These are phyloP conservation scores for Oreamnos americanus DNA, from an alignment of 2,113 vertebrate species.

Conservation along the genomic window DNA sequence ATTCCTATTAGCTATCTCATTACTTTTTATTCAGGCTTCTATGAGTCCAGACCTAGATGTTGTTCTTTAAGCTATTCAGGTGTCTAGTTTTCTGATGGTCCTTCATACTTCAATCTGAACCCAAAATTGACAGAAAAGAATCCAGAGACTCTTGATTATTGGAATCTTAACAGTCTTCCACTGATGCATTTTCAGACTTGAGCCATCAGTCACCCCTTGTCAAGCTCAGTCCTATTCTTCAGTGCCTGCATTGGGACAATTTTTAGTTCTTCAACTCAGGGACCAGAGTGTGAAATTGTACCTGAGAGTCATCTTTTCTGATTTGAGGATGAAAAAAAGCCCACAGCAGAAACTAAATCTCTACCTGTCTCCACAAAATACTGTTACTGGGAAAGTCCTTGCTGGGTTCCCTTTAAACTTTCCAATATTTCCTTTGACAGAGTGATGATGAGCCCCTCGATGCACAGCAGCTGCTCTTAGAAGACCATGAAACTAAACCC, in stretches of 20 bases:
- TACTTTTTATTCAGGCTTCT: background rate
- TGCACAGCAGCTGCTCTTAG: background rate
- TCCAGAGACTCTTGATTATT: background rate
- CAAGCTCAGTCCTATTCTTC: background rate
- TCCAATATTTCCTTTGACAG: background rate
- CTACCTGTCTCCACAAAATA: background rate
- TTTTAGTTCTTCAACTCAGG: background rate
- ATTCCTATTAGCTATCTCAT: background rate
- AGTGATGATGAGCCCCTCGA: background rate
- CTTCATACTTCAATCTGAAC: background rate
- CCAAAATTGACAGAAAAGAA: background rate
- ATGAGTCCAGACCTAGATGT: background rate
- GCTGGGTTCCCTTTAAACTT: background rate
- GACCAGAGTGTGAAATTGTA: background rate
- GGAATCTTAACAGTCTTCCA: background rate
- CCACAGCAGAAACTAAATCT: background rate
- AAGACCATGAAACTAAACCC: background rate
- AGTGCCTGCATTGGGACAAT: too few species aligned
- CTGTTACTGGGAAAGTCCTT: background rate
- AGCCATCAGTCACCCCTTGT: background rate
- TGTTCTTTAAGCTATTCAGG: background rate
- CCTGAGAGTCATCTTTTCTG: background rate
- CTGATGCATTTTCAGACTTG: background rate
- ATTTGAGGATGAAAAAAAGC: background rate
- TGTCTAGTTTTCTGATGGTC: background rate